Evolutionary conservation across 1,140 invertebrate species (phyloP).

Genomic region (Pteromalus puparum): DNA sequence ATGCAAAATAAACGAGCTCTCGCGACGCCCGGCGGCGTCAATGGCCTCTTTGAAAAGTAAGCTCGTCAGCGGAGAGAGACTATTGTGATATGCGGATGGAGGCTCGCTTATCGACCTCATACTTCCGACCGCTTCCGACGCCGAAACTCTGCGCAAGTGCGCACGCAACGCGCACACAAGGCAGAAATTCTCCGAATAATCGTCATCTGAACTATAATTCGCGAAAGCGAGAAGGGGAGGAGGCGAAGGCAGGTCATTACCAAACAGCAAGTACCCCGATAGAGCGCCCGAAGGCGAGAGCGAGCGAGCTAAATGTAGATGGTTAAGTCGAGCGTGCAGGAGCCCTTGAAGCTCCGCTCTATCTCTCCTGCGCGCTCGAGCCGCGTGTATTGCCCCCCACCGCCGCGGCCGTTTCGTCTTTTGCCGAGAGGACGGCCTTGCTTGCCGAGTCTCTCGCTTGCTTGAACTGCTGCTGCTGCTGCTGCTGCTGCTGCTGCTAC

Average conservation of each 20-base stretch:
- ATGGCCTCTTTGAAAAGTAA: too few species aligned
- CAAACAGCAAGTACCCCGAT: not conserved
- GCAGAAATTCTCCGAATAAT: conserved; percentile 31
- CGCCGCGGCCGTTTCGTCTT: not conserved
- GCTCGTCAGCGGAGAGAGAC: not conserved
- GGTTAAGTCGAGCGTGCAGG: conserved; percentile 44
- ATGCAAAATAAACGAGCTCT: not conserved
- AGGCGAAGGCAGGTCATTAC: conserved; percentile 18
- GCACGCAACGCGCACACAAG: not conserved
- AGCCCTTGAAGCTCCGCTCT: not conserved
- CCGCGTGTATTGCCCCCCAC: not conserved
- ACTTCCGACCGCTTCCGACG: too few species aligned
- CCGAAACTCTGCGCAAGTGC: not conserved
- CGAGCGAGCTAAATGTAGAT: conserved; percentile 34
- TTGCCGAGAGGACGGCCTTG: not conserved
- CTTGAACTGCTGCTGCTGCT: not conserved
- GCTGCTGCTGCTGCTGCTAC: not conserved
- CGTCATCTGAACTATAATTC: conserved; percentile 28
- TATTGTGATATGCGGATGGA: not conserved
- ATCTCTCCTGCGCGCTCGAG: not conserved
- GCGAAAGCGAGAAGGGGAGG: not conserved
- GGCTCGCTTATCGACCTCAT: too few species aligned
- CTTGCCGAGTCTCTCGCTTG: not conserved
- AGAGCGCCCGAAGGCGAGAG: conserved; percentile 12
- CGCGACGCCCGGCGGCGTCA: too few species aligned